These are phyloP conservation scores for Drosophila lini DNA, from an alignment of 1,140 invertebrate species.

Conservation along the genomic window DNA sequence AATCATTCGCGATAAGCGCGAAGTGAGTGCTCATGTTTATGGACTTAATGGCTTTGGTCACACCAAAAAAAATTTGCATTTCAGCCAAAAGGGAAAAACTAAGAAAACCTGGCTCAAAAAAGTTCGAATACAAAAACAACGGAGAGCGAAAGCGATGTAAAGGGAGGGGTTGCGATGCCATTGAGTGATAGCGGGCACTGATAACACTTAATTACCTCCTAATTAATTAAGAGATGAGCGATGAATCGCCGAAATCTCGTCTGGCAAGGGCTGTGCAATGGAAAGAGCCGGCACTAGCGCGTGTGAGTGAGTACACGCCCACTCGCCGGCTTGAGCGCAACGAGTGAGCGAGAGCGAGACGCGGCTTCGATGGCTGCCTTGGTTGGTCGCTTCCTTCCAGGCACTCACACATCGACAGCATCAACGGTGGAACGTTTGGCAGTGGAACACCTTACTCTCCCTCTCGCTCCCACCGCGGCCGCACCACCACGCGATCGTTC, in stretches of 20 bases:
- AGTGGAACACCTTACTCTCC: slow-evolving; percentile 40
- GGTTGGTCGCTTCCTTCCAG: slow-evolving; percentile 61
- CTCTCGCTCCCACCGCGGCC: slow-evolving; percentile 19
- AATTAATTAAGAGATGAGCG: slow-evolving; percentile 72
- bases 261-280: neutral
- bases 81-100: slow-evolving; percentile 11
- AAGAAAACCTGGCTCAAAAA: slow-evolving; percentile 8
- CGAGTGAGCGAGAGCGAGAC: slow-evolving; percentile 48
- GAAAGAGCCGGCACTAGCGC: slow-evolving; percentile 55
- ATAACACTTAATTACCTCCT: slow-evolving; percentile 78
- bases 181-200: slow-evolving; percentile 46
- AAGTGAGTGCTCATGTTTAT: slow-evolving; percentile 57
- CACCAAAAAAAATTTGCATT: slow-evolving; percentile 55
- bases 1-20: slow-evolving; percentile 74
- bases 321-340: slow-evolving; percentile 33
- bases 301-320: slow-evolving; percentile 54
- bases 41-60: slow-evolving; percentile 55
- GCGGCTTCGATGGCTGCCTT: slow-evolving; percentile 59
- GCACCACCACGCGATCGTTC: slow-evolving; percentile 48
- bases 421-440: slow-evolving; percentile 34
- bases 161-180: slow-evolving; percentile 37
- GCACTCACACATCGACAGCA: slow-evolving; percentile 31
- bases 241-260: slow-evolving; percentile 20
- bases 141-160: neutral
- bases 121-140: slow-evolving; percentile 3